Evolutionary conservation across 2,888 invertebrate genomes (phyloP), one percentile per base, ranked within the genome.

Genomic region (Cosmorhoe ocellata): DNA sequence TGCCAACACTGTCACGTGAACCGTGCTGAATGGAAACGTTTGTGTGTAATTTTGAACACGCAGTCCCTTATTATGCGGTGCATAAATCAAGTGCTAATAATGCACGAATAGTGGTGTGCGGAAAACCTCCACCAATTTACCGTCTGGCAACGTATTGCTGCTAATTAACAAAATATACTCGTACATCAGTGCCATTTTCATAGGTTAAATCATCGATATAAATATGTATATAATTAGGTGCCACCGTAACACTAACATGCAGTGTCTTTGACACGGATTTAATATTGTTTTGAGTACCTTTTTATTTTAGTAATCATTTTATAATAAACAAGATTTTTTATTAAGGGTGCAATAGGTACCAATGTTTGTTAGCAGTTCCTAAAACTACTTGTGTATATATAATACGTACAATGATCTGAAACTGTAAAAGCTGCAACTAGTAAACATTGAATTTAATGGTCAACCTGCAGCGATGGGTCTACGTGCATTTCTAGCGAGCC

Each of bases 401-500:
- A 18, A n/a, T n/a, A n/a, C n/a, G n/a, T n/a, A n/a, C n/a, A n/a
- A n/a, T n/a, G n/a, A n/a, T n/a, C n/a, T n/a, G n/a, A n/a, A n/a
- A n/a, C n/a, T n/a, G n/a, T n/a, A n/a, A n/a, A 18, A 18, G 18
- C 3, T 18, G 18, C 2, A 18, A 18, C 37, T 48, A 42, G 47
- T 48, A 37, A 27, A 47, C 49, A 53, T 43, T 43, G 42, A 51
- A 47, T 59, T 61, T 43, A 50, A 52, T 48, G 49, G 51, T 56
- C 42, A 54, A 49, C 52, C 51, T 50, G 36, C 47, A 59, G 54
- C 57, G 50, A 58, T 40, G 36, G 51, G 31, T 51, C 40, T 48
- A 42, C 50, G 51, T 55, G 37, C 47, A 63, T 59, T 66, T 58
- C 58, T 55, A 57, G 56, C 50, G 52, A 50, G 40, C 58, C 54